A percentile compares a stretch with the other conserved stretches of the same genome.
These are phyloP conservation scores for Apaloderma vittatum DNA, from an alignment of 2,113 vertebrate genomes.

Conservation along the genomic window DNA sequence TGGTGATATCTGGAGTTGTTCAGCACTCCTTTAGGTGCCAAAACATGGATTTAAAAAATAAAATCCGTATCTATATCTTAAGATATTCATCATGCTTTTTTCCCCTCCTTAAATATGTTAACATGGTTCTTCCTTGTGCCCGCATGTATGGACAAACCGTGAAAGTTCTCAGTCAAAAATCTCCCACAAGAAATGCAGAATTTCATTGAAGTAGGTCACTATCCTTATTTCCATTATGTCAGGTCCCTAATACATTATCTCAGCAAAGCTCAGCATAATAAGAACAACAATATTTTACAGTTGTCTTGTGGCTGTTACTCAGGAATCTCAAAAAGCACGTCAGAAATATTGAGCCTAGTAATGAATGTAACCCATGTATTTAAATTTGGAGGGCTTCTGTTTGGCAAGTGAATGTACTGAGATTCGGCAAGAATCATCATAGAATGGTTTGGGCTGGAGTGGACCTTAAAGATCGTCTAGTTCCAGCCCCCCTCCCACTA, in stretches of 20 bases:
- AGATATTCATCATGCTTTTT: background rate
- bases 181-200: background rate
- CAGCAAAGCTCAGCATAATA: background rate
- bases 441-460: no score
- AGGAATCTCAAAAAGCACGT: background rate
- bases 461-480: no score
- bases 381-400: background rate
- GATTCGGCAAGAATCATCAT: background rate
- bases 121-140: background rate
- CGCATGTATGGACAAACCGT: background rate
- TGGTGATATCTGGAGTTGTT: background rate
- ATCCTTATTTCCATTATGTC: background rate
- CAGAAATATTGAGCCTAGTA: background rate
- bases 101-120: background rate
- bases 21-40: background rate
- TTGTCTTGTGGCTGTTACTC: background rate
- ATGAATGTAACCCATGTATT: background rate
- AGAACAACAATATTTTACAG: background rate
- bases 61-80: background rate
- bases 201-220: background rate
- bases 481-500: no score
- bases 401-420: background rate
- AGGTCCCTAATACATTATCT: background rate
- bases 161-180: background rate
- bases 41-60: background rate